These are phyloP conservation scores for Proteles cristata DNA, from an alignment of 2,113 vertebrate species.

Conservation along the genomic window DNA sequence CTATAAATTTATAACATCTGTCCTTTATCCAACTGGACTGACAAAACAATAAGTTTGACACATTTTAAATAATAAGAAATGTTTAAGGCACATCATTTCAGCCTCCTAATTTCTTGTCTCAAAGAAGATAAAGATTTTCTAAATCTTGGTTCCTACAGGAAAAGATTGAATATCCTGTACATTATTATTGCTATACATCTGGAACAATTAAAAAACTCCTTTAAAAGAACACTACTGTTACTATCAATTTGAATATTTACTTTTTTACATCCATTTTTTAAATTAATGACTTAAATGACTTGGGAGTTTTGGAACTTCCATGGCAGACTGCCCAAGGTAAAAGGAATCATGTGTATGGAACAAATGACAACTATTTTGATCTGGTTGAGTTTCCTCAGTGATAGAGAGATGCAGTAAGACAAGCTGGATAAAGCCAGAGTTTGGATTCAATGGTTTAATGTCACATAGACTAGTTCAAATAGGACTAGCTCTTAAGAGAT, in stretches of 20 bases:
- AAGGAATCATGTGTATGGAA: background rate
- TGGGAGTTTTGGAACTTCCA: background rate
- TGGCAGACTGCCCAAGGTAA: background rate
- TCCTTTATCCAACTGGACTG: background rate
- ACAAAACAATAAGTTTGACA: conserved; percentile 17
- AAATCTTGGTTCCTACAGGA: background rate
- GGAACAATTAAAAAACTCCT: background rate
- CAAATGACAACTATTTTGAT: conserved; percentile 21
- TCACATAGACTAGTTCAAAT: conserved; percentile 19
- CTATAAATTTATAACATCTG: background rate
- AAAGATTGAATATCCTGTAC: background rate
- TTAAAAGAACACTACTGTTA: background rate
- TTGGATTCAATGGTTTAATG: background rate
- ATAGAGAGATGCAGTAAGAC: background rate
- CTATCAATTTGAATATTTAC: background rate
- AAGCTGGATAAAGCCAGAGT: background rate
- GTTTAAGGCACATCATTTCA: background rate
- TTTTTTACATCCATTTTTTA: background rate
- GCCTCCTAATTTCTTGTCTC: background rate
- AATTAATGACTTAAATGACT: conserved; percentile 28
- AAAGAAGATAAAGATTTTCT: conserved; percentile 2
- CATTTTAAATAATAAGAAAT: conserved; percentile 22
- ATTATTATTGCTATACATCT: background rate
- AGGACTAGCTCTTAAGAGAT: background rate
- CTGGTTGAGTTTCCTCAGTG: conserved; percentile 5